phyloP scores from a whole-genome alignment of 37 sponge, comb jelly and placozoan species.

The Diacarnus erythraeanus region DNA sequence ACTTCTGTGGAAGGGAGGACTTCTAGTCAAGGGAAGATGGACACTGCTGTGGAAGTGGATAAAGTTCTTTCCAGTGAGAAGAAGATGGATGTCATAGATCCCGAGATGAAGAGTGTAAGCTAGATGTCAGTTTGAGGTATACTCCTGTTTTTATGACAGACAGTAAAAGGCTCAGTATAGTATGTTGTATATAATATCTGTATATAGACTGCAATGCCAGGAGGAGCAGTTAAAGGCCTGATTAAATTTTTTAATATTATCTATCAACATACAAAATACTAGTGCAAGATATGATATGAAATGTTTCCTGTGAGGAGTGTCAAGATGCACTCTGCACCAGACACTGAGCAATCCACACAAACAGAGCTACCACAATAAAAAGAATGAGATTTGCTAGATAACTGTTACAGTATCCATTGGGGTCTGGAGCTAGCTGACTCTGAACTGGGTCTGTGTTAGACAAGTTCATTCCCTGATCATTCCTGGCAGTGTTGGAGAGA shows the following conservation, averaged over 20 bases:
- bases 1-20: background rate
- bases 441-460: background rate
- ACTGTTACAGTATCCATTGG: conserved; percentile 32
- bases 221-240: too few relatives aligned
- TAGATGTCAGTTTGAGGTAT: too few relatives aligned
- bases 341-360: conserved; percentile 23
- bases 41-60: background rate
- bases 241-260: too few relatives aligned
- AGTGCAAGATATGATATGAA: background rate
- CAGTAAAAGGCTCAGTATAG: too few relatives aligned
- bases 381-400: conserved; percentile 24
- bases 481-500: background rate
- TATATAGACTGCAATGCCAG: too few relatives aligned
- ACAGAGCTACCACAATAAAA: background rate
- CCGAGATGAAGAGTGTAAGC: background rate
- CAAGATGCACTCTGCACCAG: conserved; percentile 12
- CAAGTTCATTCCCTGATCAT: background rate
- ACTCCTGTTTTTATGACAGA: too few relatives aligned
- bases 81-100: background rate
- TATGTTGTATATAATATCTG: too few relatives aligned
- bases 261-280: too few relatives aligned
- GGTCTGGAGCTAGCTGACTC: background rate
- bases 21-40: background rate
- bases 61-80: too few relatives aligned
- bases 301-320: background rate